phyloP scores from a whole-genome alignment of 2,797 vertebrate genomes.

The Tarsius wallacei region DNA sequence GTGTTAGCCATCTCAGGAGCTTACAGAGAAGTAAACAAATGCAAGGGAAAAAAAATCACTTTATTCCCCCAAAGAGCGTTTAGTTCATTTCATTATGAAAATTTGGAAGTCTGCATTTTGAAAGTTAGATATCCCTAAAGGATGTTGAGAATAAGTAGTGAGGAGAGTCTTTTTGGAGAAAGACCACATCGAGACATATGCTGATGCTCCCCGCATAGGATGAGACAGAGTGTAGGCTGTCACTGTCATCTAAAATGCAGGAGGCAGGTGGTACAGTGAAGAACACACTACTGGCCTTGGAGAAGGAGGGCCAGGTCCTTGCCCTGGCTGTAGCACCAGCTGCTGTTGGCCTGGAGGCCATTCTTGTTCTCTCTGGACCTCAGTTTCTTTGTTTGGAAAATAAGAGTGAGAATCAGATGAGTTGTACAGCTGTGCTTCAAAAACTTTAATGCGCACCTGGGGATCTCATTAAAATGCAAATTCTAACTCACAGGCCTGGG shows the following conservation, averaged over 20 bases:
- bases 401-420: conserved; percentile 63
- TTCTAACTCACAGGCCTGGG: conserved; percentile 62
- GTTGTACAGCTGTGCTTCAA: conserved; percentile 64
- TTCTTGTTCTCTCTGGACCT: conserved; percentile 11
- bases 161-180: conserved; percentile 11
- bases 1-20: conserved; percentile 93
- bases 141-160: conserved; percentile 51
- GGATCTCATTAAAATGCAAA: conserved; percentile 83
- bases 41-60: conserved; percentile 86
- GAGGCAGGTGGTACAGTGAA: not conserved
- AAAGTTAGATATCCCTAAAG: conserved; percentile 71
- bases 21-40: conserved; percentile 92
- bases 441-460: conserved; percentile 73
- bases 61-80: conserved; percentile 90
- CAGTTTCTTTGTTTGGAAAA: conserved; percentile 74
- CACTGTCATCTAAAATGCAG: not conserved
- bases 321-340: not conserved
- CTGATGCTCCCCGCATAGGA: not conserved
- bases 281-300: not conserved
- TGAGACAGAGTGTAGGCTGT: not conserved
- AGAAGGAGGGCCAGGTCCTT: not conserved
- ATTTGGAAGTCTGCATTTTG: conserved; percentile 85
- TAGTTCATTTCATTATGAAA: conserved; percentile 89
- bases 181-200: not conserved
- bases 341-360: not conserved